Evolutionary conservation across 1,140 invertebrate species (phyloP).

Genomic region (Bacillus rossius): DNA sequence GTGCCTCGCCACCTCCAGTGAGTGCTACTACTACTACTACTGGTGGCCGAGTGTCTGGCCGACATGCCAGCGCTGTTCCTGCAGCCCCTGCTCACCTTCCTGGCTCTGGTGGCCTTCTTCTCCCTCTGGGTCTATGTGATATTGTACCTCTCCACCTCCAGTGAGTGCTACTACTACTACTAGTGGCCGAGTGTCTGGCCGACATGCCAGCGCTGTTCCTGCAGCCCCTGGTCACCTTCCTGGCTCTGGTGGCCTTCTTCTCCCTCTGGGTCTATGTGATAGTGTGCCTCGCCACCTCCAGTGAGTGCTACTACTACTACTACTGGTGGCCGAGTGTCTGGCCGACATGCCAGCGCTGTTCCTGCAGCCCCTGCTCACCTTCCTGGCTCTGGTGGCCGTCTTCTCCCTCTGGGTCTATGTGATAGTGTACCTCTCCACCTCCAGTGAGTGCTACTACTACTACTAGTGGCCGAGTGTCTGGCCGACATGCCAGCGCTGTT

Average conservation of each 20-base stretch:
- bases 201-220: constrained; percentile 80
- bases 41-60: too few species aligned
- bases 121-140: constrained; percentile 81
- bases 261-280: constrained; percentile 81
- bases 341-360: constrained; percentile 78
- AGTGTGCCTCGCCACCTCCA: constrained; percentile 59
- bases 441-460: constrained; percentile 65
- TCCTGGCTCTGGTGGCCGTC: constrained; percentile 69
- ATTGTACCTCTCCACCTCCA: constrained; percentile 59
- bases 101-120: constrained; percentile 71
- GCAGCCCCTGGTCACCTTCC: constrained; percentile 82
- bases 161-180: too few species aligned
- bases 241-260: constrained; percentile 71
- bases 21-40: too few species aligned
- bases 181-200: too few species aligned
- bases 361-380: constrained; percentile 83
- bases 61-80: constrained; percentile 80
- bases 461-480: too few species aligned
- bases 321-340: too few species aligned
- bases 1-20: constrained; percentile 63
- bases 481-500: constrained; percentile 78
- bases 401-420: constrained; percentile 81
- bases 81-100: constrained; percentile 82
- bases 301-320: too few species aligned
- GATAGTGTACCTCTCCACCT: constrained; percentile 62